phyloP scores from a whole-genome alignment of 2,888 invertebrate species.

The Leptinotarsa rubiginosa region DNA sequence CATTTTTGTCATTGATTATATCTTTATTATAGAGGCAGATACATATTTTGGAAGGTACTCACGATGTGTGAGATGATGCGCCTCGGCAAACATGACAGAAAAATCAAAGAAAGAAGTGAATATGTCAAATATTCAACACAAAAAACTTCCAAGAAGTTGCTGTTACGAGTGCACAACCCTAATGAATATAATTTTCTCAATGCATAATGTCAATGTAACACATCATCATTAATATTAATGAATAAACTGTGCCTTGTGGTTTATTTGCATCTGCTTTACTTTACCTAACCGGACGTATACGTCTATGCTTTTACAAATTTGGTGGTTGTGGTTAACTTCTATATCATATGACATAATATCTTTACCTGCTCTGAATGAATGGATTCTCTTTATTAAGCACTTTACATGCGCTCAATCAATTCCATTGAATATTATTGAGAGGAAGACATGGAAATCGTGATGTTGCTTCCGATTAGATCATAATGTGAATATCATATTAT shows the following conservation, averaged over 20 bases:
- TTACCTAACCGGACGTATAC: slow-evolving; percentile 9
- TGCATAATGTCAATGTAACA: not conserved
- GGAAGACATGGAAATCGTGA: not conserved
- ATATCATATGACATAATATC: slow-evolving; percentile 9
- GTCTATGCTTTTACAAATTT: not conserved
- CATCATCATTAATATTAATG: not conserved
- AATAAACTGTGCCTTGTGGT: not conserved
- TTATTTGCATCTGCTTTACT: not conserved
- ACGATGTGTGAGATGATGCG: too few species aligned
- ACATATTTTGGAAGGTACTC: too few species aligned
- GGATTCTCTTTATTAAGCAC: slow-evolving; percentile 19
- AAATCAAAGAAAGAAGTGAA: too few species aligned
- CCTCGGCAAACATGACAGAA: too few species aligned
- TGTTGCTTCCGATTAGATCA: not conserved
- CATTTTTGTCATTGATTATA: too few species aligned
- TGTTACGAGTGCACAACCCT: not conserved
- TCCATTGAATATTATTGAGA: slow-evolving; percentile 8
- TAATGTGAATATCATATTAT: slow-evolving; percentile 6
- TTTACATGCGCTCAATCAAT: slow-evolving; percentile 20
- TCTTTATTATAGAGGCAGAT: too few species aligned
- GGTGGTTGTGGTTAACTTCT: slow-evolving; percentile 5
- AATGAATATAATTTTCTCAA: not conserved
- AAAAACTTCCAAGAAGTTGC: not conserved
- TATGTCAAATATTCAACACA: too few species aligned
- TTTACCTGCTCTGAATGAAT: slow-evolving; percentile 25